Percentiles rank a stretch among this genome's conserved stretches.
Evolutionary conservation across 1,140 invertebrate species (phyloP).

Genomic region (Geopemphigus sp.): DNA sequence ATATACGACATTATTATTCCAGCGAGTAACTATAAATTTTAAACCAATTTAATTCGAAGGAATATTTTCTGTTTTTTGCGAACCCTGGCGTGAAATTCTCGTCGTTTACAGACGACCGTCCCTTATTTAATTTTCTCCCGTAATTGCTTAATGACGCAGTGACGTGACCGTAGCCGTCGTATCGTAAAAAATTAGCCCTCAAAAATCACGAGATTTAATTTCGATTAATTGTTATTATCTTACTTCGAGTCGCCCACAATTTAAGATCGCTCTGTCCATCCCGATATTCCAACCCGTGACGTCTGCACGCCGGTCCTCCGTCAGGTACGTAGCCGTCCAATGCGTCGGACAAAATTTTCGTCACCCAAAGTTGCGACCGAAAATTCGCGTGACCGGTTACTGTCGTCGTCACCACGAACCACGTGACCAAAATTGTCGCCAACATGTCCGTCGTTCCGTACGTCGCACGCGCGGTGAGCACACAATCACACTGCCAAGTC

Average conservation of each 20-base stretch:
- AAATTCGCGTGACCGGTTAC: background rate
- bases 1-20: no score
- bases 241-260: constrained; percentile 50
- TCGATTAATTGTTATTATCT: background rate
- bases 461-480: background rate
- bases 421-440: background rate
- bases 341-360: background rate
- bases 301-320: constrained; percentile 1
- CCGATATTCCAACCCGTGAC: constrained; percentile 35
- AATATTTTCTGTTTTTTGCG: no score
- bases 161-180: no score
- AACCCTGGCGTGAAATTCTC: no score
- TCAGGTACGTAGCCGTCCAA: background rate
- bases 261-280: constrained; percentile 22
- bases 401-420: background rate
- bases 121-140: no score
- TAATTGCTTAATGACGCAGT: no score
- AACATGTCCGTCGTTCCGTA: background rate
- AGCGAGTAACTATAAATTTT: no score
- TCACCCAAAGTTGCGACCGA: background rate
- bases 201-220: no score
- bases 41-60: no score
- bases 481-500: background rate
- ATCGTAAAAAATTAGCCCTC: no score
- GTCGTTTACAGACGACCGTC: no score